Percentiles rank a stretch among this genome's conserved stretches.
phyloP scores from a whole-genome alignment of 2,888 invertebrate species.

The Caenorhabditis sp. region DNA sequence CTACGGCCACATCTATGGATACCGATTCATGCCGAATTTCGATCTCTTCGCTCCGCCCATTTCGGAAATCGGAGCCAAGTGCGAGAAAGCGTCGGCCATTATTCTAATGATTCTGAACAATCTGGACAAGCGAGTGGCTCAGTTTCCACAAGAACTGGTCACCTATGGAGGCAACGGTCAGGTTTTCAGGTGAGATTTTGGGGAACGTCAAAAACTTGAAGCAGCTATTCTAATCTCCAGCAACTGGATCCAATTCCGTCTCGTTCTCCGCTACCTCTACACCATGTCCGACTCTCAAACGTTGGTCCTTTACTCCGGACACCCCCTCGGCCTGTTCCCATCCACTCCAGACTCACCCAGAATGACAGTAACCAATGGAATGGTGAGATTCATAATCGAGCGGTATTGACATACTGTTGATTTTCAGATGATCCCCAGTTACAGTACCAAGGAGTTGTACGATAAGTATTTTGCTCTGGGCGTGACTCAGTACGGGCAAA shows the following conservation, averaged over 20 bases:
- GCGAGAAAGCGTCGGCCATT: conserved; percentile 85
- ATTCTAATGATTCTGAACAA: conserved; percentile 88
- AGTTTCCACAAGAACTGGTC: conserved; percentile 87
- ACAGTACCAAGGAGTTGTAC: conserved; percentile 86
- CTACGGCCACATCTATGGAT: conserved; percentile 87
- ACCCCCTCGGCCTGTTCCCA: conserved; percentile 87
- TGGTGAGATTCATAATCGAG: conserved; percentile 84
- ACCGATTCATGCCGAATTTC: conserved; percentile 84
- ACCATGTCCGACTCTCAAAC: conserved; percentile 86
- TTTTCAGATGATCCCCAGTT: conserved; percentile 86
- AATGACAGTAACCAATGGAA: conserved; percentile 87
- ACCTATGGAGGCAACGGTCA: conserved; percentile 88
- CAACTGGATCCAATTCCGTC: conserved; percentile 87
- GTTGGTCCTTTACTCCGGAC: conserved; percentile 87
- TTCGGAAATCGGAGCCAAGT: conserved; percentile 74
- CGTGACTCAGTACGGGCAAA: conserved; percentile 87
- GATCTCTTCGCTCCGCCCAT: conserved; percentile 75
- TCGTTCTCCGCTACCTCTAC: conserved; percentile 86
- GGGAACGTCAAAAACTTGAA: too few species aligned
- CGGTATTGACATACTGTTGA: background rate
- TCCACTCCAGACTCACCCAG: conserved; percentile 84
- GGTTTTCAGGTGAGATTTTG: conserved; percentile 84
- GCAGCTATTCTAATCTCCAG: too few species aligned
- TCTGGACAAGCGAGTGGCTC: conserved; percentile 86
- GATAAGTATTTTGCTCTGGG: conserved; percentile 87